Evolutionary conservation across 2,113 vertebrate species (phyloP), one percentile per base, ranked within the genome.

Genomic region (Dolichallabes microphthalmus): DNA sequence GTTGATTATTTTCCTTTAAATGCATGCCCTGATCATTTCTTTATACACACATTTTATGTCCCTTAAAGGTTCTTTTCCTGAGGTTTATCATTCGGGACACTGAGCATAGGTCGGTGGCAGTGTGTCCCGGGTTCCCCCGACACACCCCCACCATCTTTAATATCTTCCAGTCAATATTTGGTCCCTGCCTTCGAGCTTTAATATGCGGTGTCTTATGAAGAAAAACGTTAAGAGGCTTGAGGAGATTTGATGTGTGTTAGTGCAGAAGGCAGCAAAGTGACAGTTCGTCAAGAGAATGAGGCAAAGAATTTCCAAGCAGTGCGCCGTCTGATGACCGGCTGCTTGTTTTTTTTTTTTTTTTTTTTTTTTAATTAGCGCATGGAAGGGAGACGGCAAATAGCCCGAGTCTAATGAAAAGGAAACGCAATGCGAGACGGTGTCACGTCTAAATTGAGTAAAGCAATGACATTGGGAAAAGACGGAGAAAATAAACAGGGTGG

Each of bases 151-250:
- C 85, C 91, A 91, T 92, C 92, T 93, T 91, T 91, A 93, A 93
- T 94, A 94, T 93, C 90, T 91, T 88, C 89, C 75, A 85, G 86
- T 57, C 90, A 85, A 84, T 91, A 89, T 82, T 57, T 85, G 85
- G 82, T 50, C 88, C 86, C 89, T 84, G 92, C 92, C 92, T 86
- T 82, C 83, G 60, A 92, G 93, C 89, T 92, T 93, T 93, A 92
- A 94, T 93, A 92, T 91, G 91, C 86, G 77, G 90, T 81, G 91
- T 92, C 92, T 93, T 93, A 92, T 93, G 90, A 93, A 90, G 30
- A 74, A 61, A n/a, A 64, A 77, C 89, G 88, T 90, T 88, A 84
- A 90, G 87, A 88, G 83, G 84, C 89, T 87, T 82, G 88, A 85
- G 82, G 76, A 87, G 87, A 45, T 80, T 92, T 90, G 32, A 45